Evolutionary conservation across 37 sponge, comb jelly and placozoan genomes (phyloP).

Genomic region (Diacarnus erythraeanus): DNA sequence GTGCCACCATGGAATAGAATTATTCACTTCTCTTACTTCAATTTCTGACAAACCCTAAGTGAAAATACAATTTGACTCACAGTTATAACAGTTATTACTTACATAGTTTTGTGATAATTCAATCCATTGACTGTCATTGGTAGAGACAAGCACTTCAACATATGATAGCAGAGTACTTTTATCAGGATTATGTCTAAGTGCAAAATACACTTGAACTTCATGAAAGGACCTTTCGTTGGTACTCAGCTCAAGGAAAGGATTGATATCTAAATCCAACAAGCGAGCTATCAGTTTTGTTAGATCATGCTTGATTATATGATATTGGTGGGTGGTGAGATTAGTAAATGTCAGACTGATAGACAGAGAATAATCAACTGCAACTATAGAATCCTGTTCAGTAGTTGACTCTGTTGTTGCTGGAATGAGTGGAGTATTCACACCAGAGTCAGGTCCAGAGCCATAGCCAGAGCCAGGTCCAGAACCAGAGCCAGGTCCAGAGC

Average conservation of each 20-base stretch:
- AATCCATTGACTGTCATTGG: not conserved
- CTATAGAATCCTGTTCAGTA: too few species aligned
- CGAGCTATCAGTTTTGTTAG: not conserved
- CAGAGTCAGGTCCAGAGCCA: not conserved
- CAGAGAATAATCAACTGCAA: not conserved
- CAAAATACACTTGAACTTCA: not conserved
- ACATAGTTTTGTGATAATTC: not conserved
- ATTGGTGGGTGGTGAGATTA: not conserved
- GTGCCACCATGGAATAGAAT: constrained; percentile 6
- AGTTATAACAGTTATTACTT: not conserved
- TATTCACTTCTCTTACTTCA: not conserved
- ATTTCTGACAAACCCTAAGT: not conserved
- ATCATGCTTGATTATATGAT: not conserved
- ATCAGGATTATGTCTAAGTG: too few species aligned
- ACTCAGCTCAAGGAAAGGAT: not conserved
- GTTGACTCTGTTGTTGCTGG: too few species aligned
- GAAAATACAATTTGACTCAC: not conserved
- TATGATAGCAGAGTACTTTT: not conserved
- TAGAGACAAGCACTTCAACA: not conserved
- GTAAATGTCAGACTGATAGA: not conserved
- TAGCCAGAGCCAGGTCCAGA: not conserved
- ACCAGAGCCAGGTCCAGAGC: not conserved
- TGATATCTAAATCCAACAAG: not conserved
- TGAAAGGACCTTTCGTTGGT: not conserved
- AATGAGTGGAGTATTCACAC: not conserved